Conservation (phyloP, 2,113 vertebrate species). For the Rhegmatorhina hoffmannsi region DNA sequence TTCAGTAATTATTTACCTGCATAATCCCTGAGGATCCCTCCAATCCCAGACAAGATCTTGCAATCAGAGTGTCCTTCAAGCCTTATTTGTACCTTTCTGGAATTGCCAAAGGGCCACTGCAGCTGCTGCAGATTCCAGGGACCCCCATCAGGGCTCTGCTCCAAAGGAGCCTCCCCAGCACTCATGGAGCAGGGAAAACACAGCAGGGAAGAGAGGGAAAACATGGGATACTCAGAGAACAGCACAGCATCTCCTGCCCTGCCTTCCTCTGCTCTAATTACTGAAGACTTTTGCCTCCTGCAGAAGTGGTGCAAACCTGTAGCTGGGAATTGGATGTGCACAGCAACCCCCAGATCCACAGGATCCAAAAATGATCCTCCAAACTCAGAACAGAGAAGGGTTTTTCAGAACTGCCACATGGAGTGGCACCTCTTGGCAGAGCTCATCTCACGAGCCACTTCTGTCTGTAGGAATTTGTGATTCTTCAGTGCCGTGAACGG, state of each 20-base stretch:
- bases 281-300: background rate
- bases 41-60: background rate
- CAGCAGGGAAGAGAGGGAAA: background rate
- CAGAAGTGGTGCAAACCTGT: background rate
- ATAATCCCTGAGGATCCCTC: background rate
- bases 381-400: background rate
- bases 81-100: background rate
- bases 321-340: background rate
- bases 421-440: background rate
- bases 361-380: background rate
- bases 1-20: background rate
- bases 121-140: background rate
- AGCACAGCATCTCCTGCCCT: background rate
- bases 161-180: background rate
- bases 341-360: background rate
- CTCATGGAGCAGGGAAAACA: background rate
- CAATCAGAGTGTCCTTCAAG: background rate
- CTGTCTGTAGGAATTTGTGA: background rate
- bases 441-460: background rate
- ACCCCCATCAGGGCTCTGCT: background rate
- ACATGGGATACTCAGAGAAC: background rate
- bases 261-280: background rate
- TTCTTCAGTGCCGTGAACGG: background rate
- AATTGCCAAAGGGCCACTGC: background rate
- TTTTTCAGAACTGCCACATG: background rate